Base-by-base conservation (phyloP, 1,140 invertebrate genomes). In the Euglossa dilemma region DNA sequence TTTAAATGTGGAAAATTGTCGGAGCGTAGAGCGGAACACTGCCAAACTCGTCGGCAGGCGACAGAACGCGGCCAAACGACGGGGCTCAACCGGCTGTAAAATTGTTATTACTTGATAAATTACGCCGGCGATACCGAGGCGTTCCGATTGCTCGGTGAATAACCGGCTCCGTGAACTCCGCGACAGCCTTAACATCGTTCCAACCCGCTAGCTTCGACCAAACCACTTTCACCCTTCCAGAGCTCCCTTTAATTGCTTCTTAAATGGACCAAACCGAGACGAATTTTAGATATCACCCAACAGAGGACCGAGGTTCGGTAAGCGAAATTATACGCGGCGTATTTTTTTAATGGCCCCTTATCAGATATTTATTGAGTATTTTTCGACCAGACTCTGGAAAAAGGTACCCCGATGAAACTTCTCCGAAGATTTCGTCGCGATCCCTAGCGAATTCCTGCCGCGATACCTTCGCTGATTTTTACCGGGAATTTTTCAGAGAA, bases 21-120 rank as follows among this genome's bases (percentile, higher is more conserved):
- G 47, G 12, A 14, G 9, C 47, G 47, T 50, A 50, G 1, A 36
- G 36, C 59, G 59, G 16, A 4, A 28, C 25, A 63, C 25, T 63
- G 61, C 61, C 61, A 63, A 63, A 63, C 61, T 63, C 20, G 28
- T 1, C 0, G n/a, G 14, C 45, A n/a, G 25, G 0, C 23, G 28
- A 52, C n/a, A 70, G 9, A 3, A 20, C 28, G 52, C 8, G 16
- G 14, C 16, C 8, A 43, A 36, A 72, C 70, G 52, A 12, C 18
- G 18, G 20, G 14, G 43, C 28, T 72, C 70, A 57, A 56, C 52
- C 70, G 28, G 56, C 28, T 72, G 52, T 72, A 72, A 72, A 72
- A 72, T 72, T 57, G 52, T 72, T 72, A 72, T 72, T 72, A 43
- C 52, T 72, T 57, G 70, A 72, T 72, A 72, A 72, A 72, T 56